Base-by-base conservation (phyloP, 35 echinoderm and acorn worm genomes). In the Apostichopus californicus region DNA sequence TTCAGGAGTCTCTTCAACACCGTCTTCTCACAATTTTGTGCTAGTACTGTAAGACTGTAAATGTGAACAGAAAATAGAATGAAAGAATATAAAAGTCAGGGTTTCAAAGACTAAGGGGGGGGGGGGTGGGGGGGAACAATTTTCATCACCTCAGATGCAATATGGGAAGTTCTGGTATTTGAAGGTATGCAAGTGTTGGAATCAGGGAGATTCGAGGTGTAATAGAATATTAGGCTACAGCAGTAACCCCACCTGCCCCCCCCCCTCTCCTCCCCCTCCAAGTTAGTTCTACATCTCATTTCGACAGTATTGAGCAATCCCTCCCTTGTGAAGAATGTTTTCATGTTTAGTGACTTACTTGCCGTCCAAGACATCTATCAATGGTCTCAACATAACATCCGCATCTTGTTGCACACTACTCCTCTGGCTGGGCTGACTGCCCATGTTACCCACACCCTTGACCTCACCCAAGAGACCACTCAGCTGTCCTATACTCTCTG, bases 1-100 rank as follows among this genome's bases (percentile, higher is more conserved):
- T 98, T 98, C 86, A 98, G 73, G 0, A 98, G 91, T 58, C 95
- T 90, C 82, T 98, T 98, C 91, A 96, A 79, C n/a, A 98, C 97
- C 1, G 97, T 96, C 93, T 98, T 98, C 93, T 98, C 97, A 94
- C 97, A 98, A 73, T 94, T 98, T 57, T 96, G 91, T 17, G 93
- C 93, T 71, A 98, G 80, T 88, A 94, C 95, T 56, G 95, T 94
- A 79, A 98, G 58, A 82, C 97, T 98, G 83, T 89, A 21, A 78
- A 91, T 61, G 86, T 46, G 34, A 4, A 18, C 6, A 68, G 64
- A 68, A 68, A 46, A 46, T 46, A 68, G 5, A 15, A 66, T 9
- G 63, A 66, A 66, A 66, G 8, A 9, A 68, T 0, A 68, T 9
- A 68, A 18, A 14, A 18, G 18, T 68, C 11, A 68, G 64, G 5